phyloP scores from a whole-genome alignment of 2,797 vertebrate genomes.

The Malacoraja senta region DNA sequence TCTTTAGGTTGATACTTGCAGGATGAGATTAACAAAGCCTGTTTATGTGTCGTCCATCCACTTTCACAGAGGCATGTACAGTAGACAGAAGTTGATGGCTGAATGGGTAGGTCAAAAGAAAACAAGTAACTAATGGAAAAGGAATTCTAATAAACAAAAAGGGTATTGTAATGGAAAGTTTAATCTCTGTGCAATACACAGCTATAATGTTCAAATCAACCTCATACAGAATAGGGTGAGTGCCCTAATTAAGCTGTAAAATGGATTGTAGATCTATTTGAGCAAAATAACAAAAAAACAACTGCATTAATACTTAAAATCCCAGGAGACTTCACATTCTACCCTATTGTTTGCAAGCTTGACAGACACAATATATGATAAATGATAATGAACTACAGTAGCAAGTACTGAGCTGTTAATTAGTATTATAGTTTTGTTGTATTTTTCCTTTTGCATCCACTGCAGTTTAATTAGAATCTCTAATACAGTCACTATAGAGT shows the following conservation, averaged over 20 bases:
- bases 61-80: background rate
- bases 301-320: slow-evolving; percentile 27
- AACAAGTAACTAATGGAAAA: slow-evolving; percentile 17
- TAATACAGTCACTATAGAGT: slow-evolving; percentile 12
- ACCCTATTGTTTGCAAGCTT: slow-evolving; percentile 36
- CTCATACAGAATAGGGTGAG: slow-evolving; percentile 29
- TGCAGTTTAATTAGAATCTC: background rate
- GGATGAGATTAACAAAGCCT: background rate
- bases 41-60: background rate
- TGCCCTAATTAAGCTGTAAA: slow-evolving; percentile 34
- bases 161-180: background rate
- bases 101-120: too few relatives aligned
- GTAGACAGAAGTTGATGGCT: too few relatives aligned
- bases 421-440: slow-evolving; percentile 29
- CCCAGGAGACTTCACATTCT: slow-evolving; percentile 31
- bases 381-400: slow-evolving; percentile 37
- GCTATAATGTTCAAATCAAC: slow-evolving; percentile 22
- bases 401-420: slow-evolving; percentile 36
- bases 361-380: slow-evolving; percentile 38
- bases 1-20: background rate
- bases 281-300: slow-evolving; percentile 22
- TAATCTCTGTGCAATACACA: background rate
- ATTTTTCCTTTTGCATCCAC: background rate
- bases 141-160: slow-evolving; percentile 1
- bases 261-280: slow-evolving; percentile 35